phyloP scores from a whole-genome alignment of 2,888 invertebrate genomes.

The Chaetogeoica ovagalla region DNA sequence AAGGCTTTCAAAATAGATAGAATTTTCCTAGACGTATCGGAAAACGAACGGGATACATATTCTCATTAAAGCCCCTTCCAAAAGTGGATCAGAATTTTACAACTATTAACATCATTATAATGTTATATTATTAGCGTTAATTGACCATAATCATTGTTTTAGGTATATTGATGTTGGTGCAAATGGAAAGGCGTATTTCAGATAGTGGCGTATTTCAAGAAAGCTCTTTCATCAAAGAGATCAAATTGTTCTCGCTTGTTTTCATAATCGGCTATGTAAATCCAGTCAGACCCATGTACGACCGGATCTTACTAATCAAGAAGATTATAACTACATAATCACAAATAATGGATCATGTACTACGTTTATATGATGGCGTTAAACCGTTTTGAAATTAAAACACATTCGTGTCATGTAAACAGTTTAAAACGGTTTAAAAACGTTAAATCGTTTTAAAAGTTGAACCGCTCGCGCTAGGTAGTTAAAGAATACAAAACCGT shows the following conservation, averaged over 20 bases:
- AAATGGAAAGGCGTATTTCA: slow-evolving; percentile 29
- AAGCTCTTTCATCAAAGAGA: slow-evolving; percentile 13
- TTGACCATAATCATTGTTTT: slow-evolving; percentile 22
- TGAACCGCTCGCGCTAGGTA: slow-evolving; percentile 5
- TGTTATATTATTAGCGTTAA: slow-evolving; percentile 34
- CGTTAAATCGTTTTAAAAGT: no score
- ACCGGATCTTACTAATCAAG: slow-evolving; percentile 16
- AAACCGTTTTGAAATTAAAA: slow-evolving; percentile 18
- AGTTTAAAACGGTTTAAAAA: slow-evolving; percentile 10
- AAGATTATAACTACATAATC: slow-evolving; percentile 30
- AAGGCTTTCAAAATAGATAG: slow-evolving; percentile 33
- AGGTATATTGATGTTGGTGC: slow-evolving; percentile 24
- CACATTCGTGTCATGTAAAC: no score
- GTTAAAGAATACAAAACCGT: slow-evolving; percentile 4
- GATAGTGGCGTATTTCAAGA: slow-evolving; percentile 34
- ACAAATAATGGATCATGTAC: slow-evolving; percentile 20
- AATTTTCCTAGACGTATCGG: slow-evolving; percentile 29
- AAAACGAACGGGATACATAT: slow-evolving; percentile 9
- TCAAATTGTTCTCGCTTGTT: slow-evolving; percentile 28
- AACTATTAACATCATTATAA: slow-evolving; percentile 22
- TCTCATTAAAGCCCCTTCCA: slow-evolving; percentile 21
- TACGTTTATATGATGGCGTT: slow-evolving; percentile 20
- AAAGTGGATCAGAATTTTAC: slow-evolving; percentile 29
- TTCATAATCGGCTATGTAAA: slow-evolving; percentile 28
- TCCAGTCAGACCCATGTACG: slow-evolving; percentile 13